These are phyloP conservation scores for Lates japonicus DNA, from an alignment of 2,797 vertebrate genomes.

Conservation along the genomic window DNA sequence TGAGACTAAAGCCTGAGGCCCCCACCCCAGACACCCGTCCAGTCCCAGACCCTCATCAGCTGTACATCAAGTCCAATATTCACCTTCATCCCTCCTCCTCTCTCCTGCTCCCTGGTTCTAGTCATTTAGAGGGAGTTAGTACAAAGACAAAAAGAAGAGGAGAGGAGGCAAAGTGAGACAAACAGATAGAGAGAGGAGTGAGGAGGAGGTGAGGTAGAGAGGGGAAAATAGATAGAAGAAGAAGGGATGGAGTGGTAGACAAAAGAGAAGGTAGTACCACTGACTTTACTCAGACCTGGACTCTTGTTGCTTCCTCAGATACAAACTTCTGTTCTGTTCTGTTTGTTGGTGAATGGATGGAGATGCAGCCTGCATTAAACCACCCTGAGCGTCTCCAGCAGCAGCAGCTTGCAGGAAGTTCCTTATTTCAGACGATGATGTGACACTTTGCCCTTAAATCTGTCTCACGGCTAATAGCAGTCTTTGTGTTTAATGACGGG, in stretches of 20 bases:
- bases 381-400: slow-evolving; percentile 17
- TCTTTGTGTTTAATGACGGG: slow-evolving; percentile 42
- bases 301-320: not conserved
- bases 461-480: slow-evolving; percentile 22
- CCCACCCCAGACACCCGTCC: not conserved
- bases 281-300: not conserved
- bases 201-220: not conserved
- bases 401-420: slow-evolving; percentile 12
- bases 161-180: not conserved
- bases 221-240: too few species aligned
- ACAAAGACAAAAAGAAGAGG: not conserved
- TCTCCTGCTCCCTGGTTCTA: slow-evolving; percentile 17
- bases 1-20: slow-evolving; percentile 22
- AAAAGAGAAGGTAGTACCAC: not conserved
- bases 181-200: slow-evolving; percentile 9
- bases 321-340: slow-evolving; percentile 34
- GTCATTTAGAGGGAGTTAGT: slow-evolving; percentile 25
- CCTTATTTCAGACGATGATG: slow-evolving; percentile 12
- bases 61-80: slow-evolving; percentile 37
- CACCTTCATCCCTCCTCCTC: slow-evolving; percentile 36
- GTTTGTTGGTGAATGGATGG: slow-evolving; percentile 23
- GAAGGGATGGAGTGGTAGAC: not conserved
- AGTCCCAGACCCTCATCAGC: slow-evolving; percentile 43
- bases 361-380: not conserved
- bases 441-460: slow-evolving; percentile 25